Evolutionary conservation across 1,140 invertebrate genomes (phyloP).

Genomic region (Orchesella cincta): DNA sequence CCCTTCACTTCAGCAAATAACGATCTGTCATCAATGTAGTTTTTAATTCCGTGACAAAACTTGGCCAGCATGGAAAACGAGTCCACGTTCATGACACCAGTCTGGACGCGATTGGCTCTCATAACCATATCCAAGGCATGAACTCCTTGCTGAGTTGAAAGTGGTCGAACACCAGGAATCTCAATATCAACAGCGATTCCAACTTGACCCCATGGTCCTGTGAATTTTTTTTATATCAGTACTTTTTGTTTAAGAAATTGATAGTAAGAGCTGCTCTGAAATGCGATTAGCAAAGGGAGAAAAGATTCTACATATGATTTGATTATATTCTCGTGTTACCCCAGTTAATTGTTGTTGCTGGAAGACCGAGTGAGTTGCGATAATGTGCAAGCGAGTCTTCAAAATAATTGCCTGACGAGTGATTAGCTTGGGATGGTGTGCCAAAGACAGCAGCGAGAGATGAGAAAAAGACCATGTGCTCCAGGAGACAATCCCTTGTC

Average conservation of each 20-base stretch:
- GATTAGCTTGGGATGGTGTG: neutral
- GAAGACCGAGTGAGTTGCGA: neutral
- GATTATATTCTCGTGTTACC: too few species aligned
- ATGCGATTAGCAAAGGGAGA: neutral
- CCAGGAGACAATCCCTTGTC: neutral
- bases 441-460: neutral
- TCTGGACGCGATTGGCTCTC: neutral
- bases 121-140: neutral
- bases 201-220: slow-evolving; percentile 1
- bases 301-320: neutral
- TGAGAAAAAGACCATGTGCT: neutral
- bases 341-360: neutral
- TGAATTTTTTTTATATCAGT: neutral
- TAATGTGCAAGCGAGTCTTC: neutral
- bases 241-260: neutral
- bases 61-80: slow-evolving; percentile 2
- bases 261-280: too few species aligned
- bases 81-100: slow-evolving; percentile 4
- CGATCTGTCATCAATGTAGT: slow-evolving; percentile 14
- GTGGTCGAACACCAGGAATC: neutral
- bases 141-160: neutral
- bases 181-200: neutral
- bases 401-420: neutral
- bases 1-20: slow-evolving; percentile 2
- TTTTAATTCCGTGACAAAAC: slow-evolving; percentile 3